Evolutionary conservation across 1,140 invertebrate genomes (phyloP), one percentile per base, ranked within the genome.

Genomic region (Phymorhynchus buccinoides): DNA sequence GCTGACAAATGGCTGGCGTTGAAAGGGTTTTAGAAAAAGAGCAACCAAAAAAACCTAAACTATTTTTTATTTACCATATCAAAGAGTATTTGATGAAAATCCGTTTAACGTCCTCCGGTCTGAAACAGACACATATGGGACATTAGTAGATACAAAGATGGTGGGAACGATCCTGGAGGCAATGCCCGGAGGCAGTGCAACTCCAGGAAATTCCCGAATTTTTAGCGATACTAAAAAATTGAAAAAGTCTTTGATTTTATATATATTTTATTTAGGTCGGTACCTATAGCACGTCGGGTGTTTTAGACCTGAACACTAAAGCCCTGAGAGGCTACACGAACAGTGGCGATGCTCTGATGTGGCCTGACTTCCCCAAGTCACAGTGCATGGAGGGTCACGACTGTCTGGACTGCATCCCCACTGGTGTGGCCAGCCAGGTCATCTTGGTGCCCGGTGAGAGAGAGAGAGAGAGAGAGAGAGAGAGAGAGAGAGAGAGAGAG

Each of bases 361-460:
- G 80, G 80, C 37, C 80, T 18, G 27, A 81, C 44, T 66, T 56
- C 12, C 81, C 62, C n/a, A 41, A 37, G 37, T 22, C 81, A 7
- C 81, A 83, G n/a, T 83, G 81, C 41, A 30, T 30, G 27, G 56
- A 0, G 12, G 41, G 27, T 6, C 35, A 68, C 12, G 62, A 83
- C 81, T 83, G 81, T 73, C 18, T 73, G 27, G 39, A 71, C 4
- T 83, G 81, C 22, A 3, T 71, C 1, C 77, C 77, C 6, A 22
- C 37, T 3, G 66, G 44, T 41, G 14, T 83, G 6, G 1, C 81
- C 3, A 48, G 42, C 0, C 16, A 78, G 22, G 14, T 84, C 52
- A 18, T 84, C 42, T 84, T 84, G 27, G 52, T 84, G 2, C 77
- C 77, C 48, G 77, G 77, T 79, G 16, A 79, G 3, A 16, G 27